Base-by-base conservation (phyloP, 2,113 vertebrate genomes). In the Corythaeola cristata region DNA sequence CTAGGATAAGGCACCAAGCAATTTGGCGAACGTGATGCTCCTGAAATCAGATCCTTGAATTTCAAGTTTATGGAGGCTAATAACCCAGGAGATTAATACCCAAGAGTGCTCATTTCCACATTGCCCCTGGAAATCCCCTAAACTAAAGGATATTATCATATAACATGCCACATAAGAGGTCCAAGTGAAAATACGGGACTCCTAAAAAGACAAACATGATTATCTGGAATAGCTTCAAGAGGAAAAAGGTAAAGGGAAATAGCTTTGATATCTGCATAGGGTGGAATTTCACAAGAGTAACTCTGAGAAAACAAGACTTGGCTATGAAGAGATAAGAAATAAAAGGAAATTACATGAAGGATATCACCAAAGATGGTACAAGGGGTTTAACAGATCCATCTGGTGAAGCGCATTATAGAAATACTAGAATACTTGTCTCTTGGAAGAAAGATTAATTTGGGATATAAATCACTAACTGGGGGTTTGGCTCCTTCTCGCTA, bases 331-430 rank as follows among this genome's bases (percentile, higher is more conserved):
- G 33, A 12, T 32, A 52, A 64, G 58, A 79, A 55, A 15, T 27
- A 67, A 75, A 45, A n/a, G 12, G 60, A 81, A 92, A 92, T 74
- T 64, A 56, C 39, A 63, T 75, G 21, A 76, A 86, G 33, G 27
- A 44, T 78, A 88, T 96, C 83, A 93, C 82, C 59, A 74, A 93
- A 92, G 77, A 90, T 49, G 63, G 77, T 50, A 64, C 33, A 87
- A 68, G 66, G 20, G 15, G 37, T 85, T 96, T 87, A 90, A 89
- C 20, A 90, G 60, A 86, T 75, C 76, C 88, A 93, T 86, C 76
- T 92, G 83, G 76, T 72, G 47, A 95, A 79, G 58, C 41, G n/a
- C 52, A 5, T 68, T 87, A 92, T 50, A 86, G n/a, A 81, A 94
- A 93, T 53, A 90, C 44, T 47, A 88, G 55, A 83, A 84, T 60